Conservation (phyloP, 2,888 invertebrate genomes). For the Buathra laborator region DNA sequence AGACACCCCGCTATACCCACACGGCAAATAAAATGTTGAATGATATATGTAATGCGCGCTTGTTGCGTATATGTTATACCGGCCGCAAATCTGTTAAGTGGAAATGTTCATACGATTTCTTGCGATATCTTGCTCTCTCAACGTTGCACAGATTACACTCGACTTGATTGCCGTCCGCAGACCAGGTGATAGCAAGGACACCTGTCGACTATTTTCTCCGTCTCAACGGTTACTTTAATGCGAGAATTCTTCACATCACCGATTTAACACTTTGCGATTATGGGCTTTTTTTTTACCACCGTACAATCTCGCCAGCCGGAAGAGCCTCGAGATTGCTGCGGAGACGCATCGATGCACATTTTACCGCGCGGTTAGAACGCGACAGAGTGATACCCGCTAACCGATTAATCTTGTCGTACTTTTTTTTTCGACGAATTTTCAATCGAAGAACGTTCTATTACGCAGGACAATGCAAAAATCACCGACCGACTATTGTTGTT, state of each 20-base stretch:
- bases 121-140: background rate
- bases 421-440: background rate
- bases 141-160: constrained; percentile 4
- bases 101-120: constrained; percentile 5
- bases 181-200: constrained; percentile 17
- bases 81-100: background rate
- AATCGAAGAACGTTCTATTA: background rate
- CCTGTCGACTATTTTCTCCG: constrained; percentile 12
- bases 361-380: background rate
- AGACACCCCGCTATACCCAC: background rate
- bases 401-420: background rate
- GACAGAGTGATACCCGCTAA: background rate
- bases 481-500: background rate
- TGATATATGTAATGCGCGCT: background rate
- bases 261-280: background rate
- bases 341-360: constrained; percentile 5
- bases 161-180: constrained; percentile 15
- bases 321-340: constrained; percentile 2
- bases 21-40: background rate
- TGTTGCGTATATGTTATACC: background rate
- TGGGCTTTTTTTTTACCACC: background rate
- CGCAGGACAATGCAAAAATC: background rate
- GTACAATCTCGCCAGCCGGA: constrained; percentile 1
- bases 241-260: constrained; percentile 4
- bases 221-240: background rate